A percentile compares a stretch with the other conserved stretches of the same genome.
Conservation (phyloP, 2,888 invertebrate species). For the Alloscopus bannaensis region DNA sequence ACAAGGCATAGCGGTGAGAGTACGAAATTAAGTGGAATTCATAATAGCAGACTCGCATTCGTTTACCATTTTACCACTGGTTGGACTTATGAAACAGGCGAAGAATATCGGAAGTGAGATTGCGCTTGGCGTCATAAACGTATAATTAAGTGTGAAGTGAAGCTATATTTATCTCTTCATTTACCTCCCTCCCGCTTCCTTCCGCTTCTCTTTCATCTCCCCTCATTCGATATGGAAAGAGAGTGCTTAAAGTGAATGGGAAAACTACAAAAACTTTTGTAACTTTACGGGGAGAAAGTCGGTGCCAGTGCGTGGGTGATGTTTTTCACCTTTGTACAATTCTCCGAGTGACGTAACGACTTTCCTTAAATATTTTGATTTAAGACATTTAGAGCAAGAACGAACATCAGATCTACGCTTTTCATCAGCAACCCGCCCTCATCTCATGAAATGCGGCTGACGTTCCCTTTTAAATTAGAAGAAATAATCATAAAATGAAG, state of each 20-base stretch:
- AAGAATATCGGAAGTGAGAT: background rate
- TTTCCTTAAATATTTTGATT: background rate
- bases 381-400: background rate
- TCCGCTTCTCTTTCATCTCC: conserved; percentile 48
- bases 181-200: conserved; percentile 33
- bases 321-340: background rate
- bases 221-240: background rate
- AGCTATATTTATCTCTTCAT: conserved; percentile 57
- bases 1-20: too few relatives aligned
- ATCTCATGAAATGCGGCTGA: background rate
- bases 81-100: background rate
- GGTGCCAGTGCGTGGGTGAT: too few relatives aligned
- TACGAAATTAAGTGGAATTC: background rate
- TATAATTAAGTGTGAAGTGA: conserved; percentile 54
- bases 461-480: background rate
- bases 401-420: background rate
- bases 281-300: too few relatives aligned
- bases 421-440: background rate
- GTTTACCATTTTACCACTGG: background rate
- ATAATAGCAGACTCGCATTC: background rate
- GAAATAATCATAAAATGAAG: background rate
- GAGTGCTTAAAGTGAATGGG: background rate
- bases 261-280: background rate
- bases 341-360: background rate
- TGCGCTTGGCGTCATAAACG: conserved; percentile 28